These are phyloP conservation scores for Andrena minutula DNA, from an alignment of 2,888 invertebrate genomes.

Conservation along the genomic window DNA sequence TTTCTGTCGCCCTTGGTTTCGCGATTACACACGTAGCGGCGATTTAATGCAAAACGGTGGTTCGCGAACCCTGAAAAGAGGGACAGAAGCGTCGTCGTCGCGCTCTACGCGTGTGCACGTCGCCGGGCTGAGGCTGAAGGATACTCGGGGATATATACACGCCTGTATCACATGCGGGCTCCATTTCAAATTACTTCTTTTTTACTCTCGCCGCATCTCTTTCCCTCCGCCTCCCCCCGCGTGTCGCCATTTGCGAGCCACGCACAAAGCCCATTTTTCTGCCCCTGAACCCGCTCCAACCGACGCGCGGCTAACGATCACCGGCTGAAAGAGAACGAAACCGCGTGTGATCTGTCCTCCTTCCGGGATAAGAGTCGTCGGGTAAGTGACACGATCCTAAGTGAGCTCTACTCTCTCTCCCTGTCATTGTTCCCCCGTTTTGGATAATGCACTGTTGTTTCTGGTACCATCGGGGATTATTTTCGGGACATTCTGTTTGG, in stretches of 20 bases:
- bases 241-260: slow-evolving; percentile 64
- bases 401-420: slow-evolving; percentile 14
- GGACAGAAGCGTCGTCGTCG: slow-evolving; percentile 31
- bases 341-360: slow-evolving; percentile 50
- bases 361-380: slow-evolving; percentile 44
- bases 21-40: slow-evolving; percentile 69
- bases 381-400: slow-evolving; percentile 46
- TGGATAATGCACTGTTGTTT: slow-evolving; percentile 16
- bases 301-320: background rate
- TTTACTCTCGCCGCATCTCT: slow-evolving; percentile 50
- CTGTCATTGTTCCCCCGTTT: too few species aligned
- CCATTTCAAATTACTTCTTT: slow-evolving; percentile 77
- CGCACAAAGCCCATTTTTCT: slow-evolving; percentile 74
- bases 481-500: too few species aligned
- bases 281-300: slow-evolving; percentile 44
- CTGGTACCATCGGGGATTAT: background rate
- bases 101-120: slow-evolving; percentile 43
- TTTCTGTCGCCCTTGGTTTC: slow-evolving; percentile 49
- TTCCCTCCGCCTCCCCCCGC: background rate
- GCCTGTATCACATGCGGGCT: slow-evolving; percentile 75
- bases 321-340: slow-evolving; percentile 50
- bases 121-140: slow-evolving; percentile 34
- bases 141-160: slow-evolving; percentile 41
- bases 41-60: slow-evolving; percentile 70
- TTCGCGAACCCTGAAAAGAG: slow-evolving; percentile 58